A percentile compares a stretch with the other conserved stretches of the same genome.
Conservation (phyloP, 2,888 invertebrate species). For the Masnerella sp. region DNA sequence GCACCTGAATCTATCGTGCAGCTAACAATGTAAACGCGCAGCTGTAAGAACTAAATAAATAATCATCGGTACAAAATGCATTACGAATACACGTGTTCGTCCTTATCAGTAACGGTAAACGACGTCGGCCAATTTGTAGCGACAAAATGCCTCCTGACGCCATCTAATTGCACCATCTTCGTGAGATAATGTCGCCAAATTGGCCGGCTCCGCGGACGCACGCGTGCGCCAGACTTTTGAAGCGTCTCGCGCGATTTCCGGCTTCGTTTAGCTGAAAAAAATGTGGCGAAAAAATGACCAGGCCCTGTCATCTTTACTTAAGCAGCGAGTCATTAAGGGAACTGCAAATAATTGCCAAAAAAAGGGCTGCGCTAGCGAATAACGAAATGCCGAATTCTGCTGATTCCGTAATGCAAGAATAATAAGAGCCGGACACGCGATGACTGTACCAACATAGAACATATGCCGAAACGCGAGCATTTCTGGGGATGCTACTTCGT, state of each 20-base stretch:
- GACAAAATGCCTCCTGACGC: slow-evolving; percentile 24
- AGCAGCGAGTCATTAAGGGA: slow-evolving; percentile 17
- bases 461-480: slow-evolving; percentile 10
- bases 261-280: slow-evolving; percentile 9
- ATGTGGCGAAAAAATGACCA: slow-evolving; percentile 12
- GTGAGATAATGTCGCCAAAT: slow-evolving; percentile 25
- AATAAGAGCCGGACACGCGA: slow-evolving; percentile 50
- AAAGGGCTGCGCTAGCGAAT: slow-evolving; percentile 13
- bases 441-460: slow-evolving; percentile 30
- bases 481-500: neutral
- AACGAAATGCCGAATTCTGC: slow-evolving; percentile 28
- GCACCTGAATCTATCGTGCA: slow-evolving; percentile 15
- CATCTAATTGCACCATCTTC: slow-evolving; percentile 37
- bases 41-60: slow-evolving; percentile 50
- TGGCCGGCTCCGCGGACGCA: slow-evolving; percentile 28
- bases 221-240: slow-evolving; percentile 42
- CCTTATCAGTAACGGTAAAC: slow-evolving; percentile 37
- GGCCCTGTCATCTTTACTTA: slow-evolving; percentile 37
- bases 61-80: slow-evolving; percentile 24
- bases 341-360: slow-evolving; percentile 28
- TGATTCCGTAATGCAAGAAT: slow-evolving; percentile 44
- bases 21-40: slow-evolving; percentile 24
- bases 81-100: slow-evolving; percentile 28
- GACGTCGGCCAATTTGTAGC: slow-evolving; percentile 39
- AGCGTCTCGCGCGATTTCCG: slow-evolving; percentile 38